phyloP scores from a whole-genome alignment of 2,113 vertebrate genomes.

The Proteles cristata region DNA sequence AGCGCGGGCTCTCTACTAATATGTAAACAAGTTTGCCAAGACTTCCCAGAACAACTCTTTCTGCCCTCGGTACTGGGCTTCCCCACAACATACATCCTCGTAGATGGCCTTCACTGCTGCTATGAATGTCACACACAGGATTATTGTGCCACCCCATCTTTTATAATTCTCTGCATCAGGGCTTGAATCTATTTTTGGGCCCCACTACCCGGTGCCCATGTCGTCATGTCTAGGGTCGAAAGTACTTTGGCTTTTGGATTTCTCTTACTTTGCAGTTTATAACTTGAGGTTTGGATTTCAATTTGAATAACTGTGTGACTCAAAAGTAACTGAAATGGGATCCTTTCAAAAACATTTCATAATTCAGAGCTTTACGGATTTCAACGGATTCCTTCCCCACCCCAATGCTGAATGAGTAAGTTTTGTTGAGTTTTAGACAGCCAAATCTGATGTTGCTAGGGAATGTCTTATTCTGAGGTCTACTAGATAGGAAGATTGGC shows the following conservation, averaged over 20 bases:
- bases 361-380: background rate
- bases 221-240: background rate
- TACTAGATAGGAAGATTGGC: background rate
- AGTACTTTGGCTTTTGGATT: background rate
- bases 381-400: background rate
- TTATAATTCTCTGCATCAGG: background rate
- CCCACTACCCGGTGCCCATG: background rate
- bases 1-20: background rate
- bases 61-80: background rate
- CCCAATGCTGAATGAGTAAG: background rate
- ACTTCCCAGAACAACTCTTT: background rate
- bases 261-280: background rate
- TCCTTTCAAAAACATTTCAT: constrained; percentile 34
- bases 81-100: background rate
- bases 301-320: constrained; percentile 1
- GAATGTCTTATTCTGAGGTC: constrained; percentile 19
- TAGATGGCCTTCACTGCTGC: background rate
- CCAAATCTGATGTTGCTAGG: background rate
- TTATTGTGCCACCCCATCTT: background rate
- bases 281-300: background rate
- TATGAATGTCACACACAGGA: background rate
- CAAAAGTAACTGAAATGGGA: constrained; percentile 43
- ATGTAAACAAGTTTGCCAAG: background rate
- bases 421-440: background rate
- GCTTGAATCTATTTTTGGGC: background rate